Percentiles rank a stretch among this genome's conserved stretches.
These are phyloP conservation scores for Triplophysa tibetana DNA, from an alignment of 2,113 vertebrate genomes.

Conservation along the genomic window DNA sequence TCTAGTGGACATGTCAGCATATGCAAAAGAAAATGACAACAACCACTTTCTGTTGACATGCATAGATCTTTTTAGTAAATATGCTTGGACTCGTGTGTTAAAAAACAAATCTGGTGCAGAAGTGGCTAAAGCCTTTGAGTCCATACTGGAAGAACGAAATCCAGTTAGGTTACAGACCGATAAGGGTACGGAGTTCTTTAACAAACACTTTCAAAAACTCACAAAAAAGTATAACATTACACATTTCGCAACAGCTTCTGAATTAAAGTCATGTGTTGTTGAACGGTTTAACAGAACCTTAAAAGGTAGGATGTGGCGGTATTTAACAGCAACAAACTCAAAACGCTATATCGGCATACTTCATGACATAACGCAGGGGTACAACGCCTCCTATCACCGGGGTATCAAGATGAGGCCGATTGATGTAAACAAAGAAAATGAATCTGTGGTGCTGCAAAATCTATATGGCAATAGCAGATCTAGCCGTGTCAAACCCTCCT, in stretches of 20 bases:
- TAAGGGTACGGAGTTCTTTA: background rate
- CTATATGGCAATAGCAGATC: too few relatives aligned
- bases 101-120: background rate
- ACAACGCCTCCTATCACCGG: background rate
- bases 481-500: too few relatives aligned
- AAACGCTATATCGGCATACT: background rate
- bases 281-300: too few relatives aligned
- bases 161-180: background rate
- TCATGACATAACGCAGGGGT: background rate
- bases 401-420: background rate
- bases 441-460: background rate
- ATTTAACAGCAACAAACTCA: conserved; percentile 4
- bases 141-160: background rate
- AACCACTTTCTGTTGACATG: too few relatives aligned
- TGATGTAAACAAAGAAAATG: background rate
- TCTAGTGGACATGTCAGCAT: too few relatives aligned
- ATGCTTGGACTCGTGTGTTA: too few relatives aligned
- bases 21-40: too few relatives aligned
- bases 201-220: background rate
- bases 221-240: background rate
- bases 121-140: background rate
- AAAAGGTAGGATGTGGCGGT: background rate
- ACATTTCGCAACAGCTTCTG: background rate
- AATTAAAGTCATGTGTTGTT: too few relatives aligned
- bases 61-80: too few relatives aligned